Evolutionary conservation across 2,888 invertebrate genomes (phyloP), one percentile per base, ranked within the genome.

Genomic region (Argyra leucocephala): DNA sequence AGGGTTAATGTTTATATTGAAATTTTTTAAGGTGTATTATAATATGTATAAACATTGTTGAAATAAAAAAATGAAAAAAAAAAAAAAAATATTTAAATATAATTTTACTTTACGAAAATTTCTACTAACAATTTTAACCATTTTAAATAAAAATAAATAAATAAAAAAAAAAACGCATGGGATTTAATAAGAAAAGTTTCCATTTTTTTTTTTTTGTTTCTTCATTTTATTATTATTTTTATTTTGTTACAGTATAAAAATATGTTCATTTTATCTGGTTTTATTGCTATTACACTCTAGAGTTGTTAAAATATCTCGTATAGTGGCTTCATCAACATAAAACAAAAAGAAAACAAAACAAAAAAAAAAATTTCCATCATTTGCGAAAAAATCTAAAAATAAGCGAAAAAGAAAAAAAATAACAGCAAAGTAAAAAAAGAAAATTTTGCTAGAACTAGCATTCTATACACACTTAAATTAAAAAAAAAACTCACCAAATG

Each of bases 161-260:
- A 4, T 10, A 31, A 31, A 31, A 31, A 48, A 18, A 48, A 48
- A 48, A 48, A 48, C 48, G 48, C 48, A 48, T 48, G 48, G 48
- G 48, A 48, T 48, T 48, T 48, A 48, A 48, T 48, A 48, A 48
- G 48, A 48, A 48, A 48, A 48, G 48, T 48, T 48, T 48, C 18
- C 48, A 48, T 48, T 2, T 48, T 9, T 48, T 48, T 48, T 48
- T 48, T 48, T 48, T 10, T 37, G 10, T 37, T 37, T 37, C 12
- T 15, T 37, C 12, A 15, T 15, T 37, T 37, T 37, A 10, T 37
- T 37, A 37, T 37, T 18, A 18, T 48, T 48, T 48, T 48, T 48
- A 9, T 48, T 48, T 18, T 48, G 48, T 48, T 2, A 48, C 48
- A 18, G 48, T 12, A 48, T 48, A 48, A 48, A 48, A 48, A 48